Evolutionary conservation across 2,888 invertebrate species (phyloP).

Genomic region (Ormyrus pomaceus): DNA sequence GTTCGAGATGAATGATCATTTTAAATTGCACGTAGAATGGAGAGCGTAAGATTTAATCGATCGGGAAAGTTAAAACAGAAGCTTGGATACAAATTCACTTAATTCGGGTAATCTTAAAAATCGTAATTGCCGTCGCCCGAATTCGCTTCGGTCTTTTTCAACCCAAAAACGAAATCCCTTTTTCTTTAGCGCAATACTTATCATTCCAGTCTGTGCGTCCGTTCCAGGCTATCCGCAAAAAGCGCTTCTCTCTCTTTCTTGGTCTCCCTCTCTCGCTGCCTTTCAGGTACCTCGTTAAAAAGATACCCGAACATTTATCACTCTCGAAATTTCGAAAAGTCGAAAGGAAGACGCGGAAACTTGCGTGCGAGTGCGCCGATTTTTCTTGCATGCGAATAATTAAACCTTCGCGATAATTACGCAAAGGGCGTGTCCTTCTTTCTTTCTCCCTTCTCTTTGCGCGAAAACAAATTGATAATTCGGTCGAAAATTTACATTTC

Average conservation of each 20-base stretch:
- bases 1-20: too few relatives aligned
- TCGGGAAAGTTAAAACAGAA: too few relatives aligned
- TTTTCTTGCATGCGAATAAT: conserved; percentile 41
- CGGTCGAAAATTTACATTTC: too few relatives aligned
- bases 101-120: conserved; percentile 13
- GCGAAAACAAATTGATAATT: too few relatives aligned
- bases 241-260: background rate
- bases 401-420: conserved; percentile 31
- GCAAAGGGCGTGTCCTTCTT: too few relatives aligned
- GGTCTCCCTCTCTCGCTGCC: background rate
- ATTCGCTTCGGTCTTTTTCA: background rate
- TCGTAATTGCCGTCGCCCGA: background rate
- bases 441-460: too few relatives aligned
- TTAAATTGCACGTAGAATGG: too few relatives aligned
- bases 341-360: conserved; percentile 15
- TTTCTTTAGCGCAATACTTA: conserved; percentile 35
- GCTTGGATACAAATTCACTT: background rate
- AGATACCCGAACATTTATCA: conserved; percentile 32
- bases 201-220: conserved; percentile 22
- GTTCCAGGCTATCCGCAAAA: background rate
- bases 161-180: background rate
- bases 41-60: too few relatives aligned
- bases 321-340: conserved; percentile 37
- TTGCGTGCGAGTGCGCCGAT: conserved; percentile 10
- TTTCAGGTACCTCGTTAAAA: conserved; percentile 29